phyloP scores from a whole-genome alignment of 2,113 vertebrate species.

The Paedocypris sp. region DNA sequence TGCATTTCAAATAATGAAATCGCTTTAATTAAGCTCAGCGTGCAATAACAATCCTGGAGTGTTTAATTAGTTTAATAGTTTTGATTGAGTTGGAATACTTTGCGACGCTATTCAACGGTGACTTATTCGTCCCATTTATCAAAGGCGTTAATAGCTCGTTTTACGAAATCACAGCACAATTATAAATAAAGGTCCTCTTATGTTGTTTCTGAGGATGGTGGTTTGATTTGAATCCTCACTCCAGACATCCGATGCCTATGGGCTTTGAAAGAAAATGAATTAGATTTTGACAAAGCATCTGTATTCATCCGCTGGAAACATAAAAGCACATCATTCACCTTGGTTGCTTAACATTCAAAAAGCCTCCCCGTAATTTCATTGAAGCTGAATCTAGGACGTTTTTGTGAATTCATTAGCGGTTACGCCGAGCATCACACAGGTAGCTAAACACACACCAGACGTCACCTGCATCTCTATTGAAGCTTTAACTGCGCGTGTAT shows the following conservation, averaged over 20 bases:
- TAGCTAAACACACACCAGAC: background rate
- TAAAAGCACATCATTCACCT: background rate
- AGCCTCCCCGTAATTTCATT: no score
- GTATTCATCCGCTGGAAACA: background rate
- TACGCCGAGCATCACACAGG: background rate
- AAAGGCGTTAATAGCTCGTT: background rate
- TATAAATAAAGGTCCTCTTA: background rate
- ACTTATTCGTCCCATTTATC: conserved; percentile 7
- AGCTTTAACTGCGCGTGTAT: background rate
- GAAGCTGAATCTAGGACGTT: background rate
- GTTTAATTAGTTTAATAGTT: conserved; percentile 23
- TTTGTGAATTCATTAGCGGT: background rate
- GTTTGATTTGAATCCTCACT: background rate
- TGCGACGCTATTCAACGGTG: background rate
- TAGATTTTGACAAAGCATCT: background rate
- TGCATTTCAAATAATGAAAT: conserved; percentile 9
- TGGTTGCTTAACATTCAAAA: background rate
- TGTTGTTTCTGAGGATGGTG: conserved; percentile 1
- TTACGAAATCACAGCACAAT: background rate
- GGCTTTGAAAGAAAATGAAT: background rate
- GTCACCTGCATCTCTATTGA: background rate
- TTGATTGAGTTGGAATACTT: conserved; percentile 9
- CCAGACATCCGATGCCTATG: background rate
- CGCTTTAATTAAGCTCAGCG: conserved; percentile 15
- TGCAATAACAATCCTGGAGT: conserved; percentile 15